Conservation (phyloP, 2,888 invertebrate genomes). For the Bellardia pandia region DNA sequence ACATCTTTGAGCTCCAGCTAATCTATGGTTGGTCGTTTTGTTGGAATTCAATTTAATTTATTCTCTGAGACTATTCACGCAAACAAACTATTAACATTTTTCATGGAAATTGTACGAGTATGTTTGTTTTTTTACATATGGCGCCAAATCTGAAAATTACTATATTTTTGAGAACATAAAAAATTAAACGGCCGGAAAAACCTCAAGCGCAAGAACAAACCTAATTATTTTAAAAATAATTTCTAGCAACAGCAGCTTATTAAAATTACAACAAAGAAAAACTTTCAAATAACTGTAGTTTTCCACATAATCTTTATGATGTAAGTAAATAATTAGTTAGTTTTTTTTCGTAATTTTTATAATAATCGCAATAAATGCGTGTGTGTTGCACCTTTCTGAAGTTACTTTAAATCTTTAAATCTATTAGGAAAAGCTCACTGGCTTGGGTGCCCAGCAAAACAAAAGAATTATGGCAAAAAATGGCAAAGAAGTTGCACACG, state of each 20-base stretch:
- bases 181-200: background rate
- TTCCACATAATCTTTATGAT: conserved; percentile 1
- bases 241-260: background rate
- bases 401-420: conserved; percentile 46
- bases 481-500: conserved; percentile 30
- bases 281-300: conserved; percentile 39
- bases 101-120: background rate
- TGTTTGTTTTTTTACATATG: background rate
- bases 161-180: conserved; percentile 20
- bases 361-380: conserved; percentile 47
- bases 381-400: conserved; percentile 31
- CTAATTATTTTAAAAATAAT: conserved; percentile 2
- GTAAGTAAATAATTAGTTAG: background rate
- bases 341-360: conserved; percentile 2
- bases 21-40: conserved; percentile 16
- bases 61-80: conserved; percentile 3
- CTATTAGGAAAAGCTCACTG: conserved; percentile 28
- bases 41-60: conserved; percentile 8
- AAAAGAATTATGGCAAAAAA: conserved; percentile 24
- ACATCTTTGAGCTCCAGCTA: background rate
- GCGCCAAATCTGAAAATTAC: conserved; percentile 18
- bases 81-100: conserved; percentile 17
- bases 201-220: background rate
- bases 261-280: background rate
- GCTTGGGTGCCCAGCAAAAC: background rate